Percentiles rank a stretch among this genome's conserved stretches.
These are phyloP conservation scores for Tuta absoluta DNA, from an alignment of 2,888 invertebrate genomes.

Conservation along the genomic window DNA sequence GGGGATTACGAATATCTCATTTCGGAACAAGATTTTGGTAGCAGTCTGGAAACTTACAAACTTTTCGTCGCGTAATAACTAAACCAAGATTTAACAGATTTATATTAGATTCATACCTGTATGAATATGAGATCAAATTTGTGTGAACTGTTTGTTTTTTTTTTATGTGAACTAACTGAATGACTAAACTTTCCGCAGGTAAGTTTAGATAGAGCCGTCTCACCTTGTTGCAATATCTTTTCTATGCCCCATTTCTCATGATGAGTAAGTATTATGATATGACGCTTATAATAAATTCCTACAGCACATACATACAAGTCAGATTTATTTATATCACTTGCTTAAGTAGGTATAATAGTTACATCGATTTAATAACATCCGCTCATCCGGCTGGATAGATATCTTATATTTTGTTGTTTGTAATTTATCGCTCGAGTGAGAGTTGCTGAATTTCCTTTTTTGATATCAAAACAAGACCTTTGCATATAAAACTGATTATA, in stretches of 20 bases:
- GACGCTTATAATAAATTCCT: too few species aligned
- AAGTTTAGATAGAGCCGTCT: too few species aligned
- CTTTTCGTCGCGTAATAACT: neutral
- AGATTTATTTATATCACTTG: too few species aligned
- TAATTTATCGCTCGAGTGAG: neutral
- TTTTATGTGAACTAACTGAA: too few species aligned
- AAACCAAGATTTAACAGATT: too few species aligned
- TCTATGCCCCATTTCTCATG: too few species aligned
- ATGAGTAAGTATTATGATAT: too few species aligned
- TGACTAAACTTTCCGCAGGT: too few species aligned
- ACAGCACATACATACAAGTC: too few species aligned
- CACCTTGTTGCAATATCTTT: too few species aligned
- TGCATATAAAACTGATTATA: neutral
- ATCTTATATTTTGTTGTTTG: slow-evolving; percentile 18
- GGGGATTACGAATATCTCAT: neutral
- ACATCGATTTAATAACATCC: slow-evolving; percentile 29
- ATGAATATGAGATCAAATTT: neutral
- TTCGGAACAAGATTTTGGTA: neutral
- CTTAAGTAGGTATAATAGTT: neutral
- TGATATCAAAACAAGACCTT: neutral
- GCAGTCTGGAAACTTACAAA: neutral
- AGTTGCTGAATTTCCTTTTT: slow-evolving; percentile 6
- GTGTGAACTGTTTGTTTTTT: too few species aligned
- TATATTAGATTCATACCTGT: neutral
- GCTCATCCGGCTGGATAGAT: too few species aligned